A percentile compares a stretch with the other conserved stretches of the same genome.
Conservation (phyloP, 2,797 vertebrate species). For the Malurus leucopterus region DNA sequence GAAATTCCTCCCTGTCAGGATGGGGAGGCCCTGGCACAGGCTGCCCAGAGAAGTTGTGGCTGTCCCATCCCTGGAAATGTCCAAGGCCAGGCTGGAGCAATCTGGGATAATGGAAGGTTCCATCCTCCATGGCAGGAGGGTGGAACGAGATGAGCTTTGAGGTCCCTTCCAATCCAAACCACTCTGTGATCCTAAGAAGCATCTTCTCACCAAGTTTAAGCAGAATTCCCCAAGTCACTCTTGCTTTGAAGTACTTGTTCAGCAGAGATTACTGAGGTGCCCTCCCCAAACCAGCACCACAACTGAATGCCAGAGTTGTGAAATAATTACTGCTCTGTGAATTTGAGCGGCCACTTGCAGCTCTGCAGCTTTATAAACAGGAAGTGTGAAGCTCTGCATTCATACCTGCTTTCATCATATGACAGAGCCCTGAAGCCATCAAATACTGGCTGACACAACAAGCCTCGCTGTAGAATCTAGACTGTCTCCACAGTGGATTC, state of each 20-base stretch:
- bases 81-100: neutral
- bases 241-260: neutral
- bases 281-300: conserved; percentile 35
- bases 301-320: conserved; percentile 30
- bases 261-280: neutral
- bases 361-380: conserved; percentile 49
- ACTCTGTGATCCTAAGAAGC: neutral
- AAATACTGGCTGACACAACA: conserved; percentile 29
- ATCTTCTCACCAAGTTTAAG: neutral
- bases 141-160: neutral
- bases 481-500: conserved; percentile 2
- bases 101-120: neutral
- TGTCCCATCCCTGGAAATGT: neutral
- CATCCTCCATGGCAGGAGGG: neutral
- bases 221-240: neutral
- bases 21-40: neutral
- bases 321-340: conserved; percentile 52
- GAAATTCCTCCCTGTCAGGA: neutral
- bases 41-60: neutral
- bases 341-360: neutral
- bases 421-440: conserved; percentile 38
- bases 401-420: conserved; percentile 46
- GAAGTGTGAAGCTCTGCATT: conserved; percentile 47
- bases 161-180: neutral
- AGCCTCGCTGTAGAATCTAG: neutral